Evolutionary conservation across 2,797 vertebrate genomes (phyloP), one percentile per base, ranked within the genome.

Genomic region (Tadarida brasiliensis): DNA sequence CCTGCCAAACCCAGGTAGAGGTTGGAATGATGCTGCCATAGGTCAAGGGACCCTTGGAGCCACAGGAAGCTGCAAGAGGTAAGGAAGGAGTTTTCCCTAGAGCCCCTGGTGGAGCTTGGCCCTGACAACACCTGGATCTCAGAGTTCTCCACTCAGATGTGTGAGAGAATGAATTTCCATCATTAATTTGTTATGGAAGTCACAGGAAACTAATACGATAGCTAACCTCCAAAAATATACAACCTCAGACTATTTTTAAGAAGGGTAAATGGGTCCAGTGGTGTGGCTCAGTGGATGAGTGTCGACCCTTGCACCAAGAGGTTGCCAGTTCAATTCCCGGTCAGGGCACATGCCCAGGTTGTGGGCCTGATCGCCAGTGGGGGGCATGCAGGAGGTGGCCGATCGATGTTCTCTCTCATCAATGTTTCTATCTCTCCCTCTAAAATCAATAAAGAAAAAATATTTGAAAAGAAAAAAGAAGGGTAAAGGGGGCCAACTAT

Each of bases 41-140:
- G 3, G 65, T 11, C 0, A 0, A 7, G 56, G 30, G 5, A n/a
- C 33, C 6, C 10, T 0, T 0, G 39, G 24, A n/a, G 7, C 17
- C 35, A 14, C 35, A 30, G 30, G 68, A 44, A 44, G 19, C 2
- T 16, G 28, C 26, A 15, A 0, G 28, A 44, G 26, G 65, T 57
- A 5, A 14, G 47, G 24, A 19, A 20, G 33, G 33, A 1, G 8
- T 14, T 24, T n/a, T 44, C 28, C 54, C 54, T 30, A 9, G 19
- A 61, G 44, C n/a, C 16, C 20, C 10, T 10, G 3, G 11, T 5
- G 22, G 5, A 17, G 20, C 7, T 2, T 1, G 4, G 16, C 57
- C n/a, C 44, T 28, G 57, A 26, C 30, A 8, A 14, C n/a, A 51
- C 71, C 44, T 15, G 5, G 22, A 20, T 0, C 2, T 3, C 30